Conservation (phyloP, 2,113 vertebrate species). For the Barbus barbus region DNA sequence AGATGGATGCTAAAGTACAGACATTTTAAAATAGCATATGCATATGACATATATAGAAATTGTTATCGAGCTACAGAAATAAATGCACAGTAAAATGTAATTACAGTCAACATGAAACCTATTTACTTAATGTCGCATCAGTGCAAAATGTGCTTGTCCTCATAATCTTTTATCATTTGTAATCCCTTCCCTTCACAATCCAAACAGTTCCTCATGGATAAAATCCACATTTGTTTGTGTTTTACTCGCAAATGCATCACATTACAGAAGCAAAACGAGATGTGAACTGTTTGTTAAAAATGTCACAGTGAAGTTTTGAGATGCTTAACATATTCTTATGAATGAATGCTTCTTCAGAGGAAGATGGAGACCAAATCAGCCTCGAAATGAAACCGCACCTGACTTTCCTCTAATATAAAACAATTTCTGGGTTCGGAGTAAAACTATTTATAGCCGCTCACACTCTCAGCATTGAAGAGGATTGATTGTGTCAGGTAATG, state of each 20-base stretch:
- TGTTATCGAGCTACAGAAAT: neutral
- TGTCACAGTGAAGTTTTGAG: neutral
- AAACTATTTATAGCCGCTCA: constrained; percentile 18
- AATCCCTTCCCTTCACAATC: too few species aligned
- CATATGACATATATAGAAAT: neutral
- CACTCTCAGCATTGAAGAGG: constrained; percentile 22
- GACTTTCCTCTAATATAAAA: constrained; percentile 9
- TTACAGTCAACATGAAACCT: neutral
- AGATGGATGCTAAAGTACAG: neutral
- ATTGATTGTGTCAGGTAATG: constrained; percentile 40
- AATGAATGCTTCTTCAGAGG: neutral
- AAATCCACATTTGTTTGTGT: too few species aligned
- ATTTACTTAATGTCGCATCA: neutral
- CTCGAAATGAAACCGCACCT: neutral
- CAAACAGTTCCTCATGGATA: too few species aligned
- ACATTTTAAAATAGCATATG: neutral
- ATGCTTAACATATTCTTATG: neutral
- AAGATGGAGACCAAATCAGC: neutral
- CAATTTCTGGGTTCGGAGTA: neutral
- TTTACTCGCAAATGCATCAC: too few species aligned
- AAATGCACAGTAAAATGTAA: neutral
- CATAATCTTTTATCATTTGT: neutral
- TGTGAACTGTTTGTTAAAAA: neutral
- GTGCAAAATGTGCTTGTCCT: too few species aligned
- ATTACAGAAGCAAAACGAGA: too few species aligned